These are phyloP conservation scores for Pelochelys cantorii DNA, from an alignment of 2,797 vertebrate genomes.

Conservation along the genomic window DNA sequence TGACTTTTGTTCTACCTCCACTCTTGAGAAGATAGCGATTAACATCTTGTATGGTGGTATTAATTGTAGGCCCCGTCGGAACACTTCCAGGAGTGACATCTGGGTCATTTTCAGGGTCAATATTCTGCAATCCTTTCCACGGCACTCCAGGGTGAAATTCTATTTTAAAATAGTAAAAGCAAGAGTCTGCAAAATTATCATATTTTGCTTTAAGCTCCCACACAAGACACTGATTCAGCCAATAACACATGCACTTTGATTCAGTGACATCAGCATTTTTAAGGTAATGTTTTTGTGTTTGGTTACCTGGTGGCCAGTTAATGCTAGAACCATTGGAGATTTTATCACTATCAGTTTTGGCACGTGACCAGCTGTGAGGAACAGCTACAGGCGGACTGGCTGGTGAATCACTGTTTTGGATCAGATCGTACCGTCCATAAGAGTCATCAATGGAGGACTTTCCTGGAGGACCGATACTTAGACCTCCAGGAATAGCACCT, in stretches of 20 bases:
- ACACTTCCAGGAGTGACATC: constrained; percentile 99
- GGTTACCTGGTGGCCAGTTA: constrained; percentile 97
- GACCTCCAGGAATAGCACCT: constrained; percentile 96
- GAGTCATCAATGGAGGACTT: constrained; percentile 95
- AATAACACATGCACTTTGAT: accelerated
- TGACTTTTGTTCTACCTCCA: constrained; percentile 85
- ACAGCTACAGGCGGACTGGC: constrained; percentile 91
- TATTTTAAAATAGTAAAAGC: constrained; percentile 62
- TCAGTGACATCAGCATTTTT: not conserved
- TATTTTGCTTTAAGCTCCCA: not conserved
- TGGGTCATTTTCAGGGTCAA: constrained; percentile 97
- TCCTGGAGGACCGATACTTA: constrained; percentile 89
- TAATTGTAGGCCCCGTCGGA: constrained; percentile 95
- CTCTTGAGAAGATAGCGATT: constrained; percentile 97
- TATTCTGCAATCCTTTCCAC: constrained; percentile 99
- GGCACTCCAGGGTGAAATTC: constrained; percentile 99
- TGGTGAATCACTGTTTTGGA: constrained; percentile 92
- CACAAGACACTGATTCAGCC: not conserved
- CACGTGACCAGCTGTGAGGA: constrained; percentile 96
- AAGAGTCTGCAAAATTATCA: accelerated
- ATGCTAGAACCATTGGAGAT: constrained; percentile 97
- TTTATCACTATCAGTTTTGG: constrained; percentile 95
- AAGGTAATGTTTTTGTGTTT: not conserved
- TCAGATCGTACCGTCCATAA: constrained; percentile 95
- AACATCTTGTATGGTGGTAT: constrained; percentile 98